Conservation (phyloP, 2,113 vertebrate genomes). For the Leiothrix lutea region DNA sequence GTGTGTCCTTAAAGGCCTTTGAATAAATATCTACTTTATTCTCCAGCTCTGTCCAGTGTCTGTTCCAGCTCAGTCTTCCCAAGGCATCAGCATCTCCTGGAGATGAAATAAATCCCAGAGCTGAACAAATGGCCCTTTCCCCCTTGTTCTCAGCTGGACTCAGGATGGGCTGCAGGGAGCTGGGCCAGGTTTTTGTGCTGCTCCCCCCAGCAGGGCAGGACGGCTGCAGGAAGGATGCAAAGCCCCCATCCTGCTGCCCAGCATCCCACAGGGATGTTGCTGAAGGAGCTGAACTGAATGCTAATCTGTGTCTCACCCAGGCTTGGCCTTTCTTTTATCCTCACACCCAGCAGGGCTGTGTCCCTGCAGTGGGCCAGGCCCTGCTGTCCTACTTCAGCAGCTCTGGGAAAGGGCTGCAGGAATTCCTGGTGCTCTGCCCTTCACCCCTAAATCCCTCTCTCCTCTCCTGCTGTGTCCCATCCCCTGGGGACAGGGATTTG, state of each 20-base stretch:
- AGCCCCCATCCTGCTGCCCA: not conserved
- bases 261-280: not conserved
- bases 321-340: not conserved
- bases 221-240: not conserved
- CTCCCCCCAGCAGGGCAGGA: not conserved
- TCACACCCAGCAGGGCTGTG: not conserved
- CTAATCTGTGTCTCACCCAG: not conserved
- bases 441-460: not conserved
- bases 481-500: rapidly evolving
- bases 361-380: not conserved
- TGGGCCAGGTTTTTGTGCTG: not conserved
- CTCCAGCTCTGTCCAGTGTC: not conserved
- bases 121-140: not conserved
- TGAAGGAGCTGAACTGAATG: not conserved
- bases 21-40: not conserved
- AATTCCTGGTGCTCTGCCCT: not conserved
- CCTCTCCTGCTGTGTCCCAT: not conserved
- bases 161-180: not conserved
- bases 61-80: not conserved
- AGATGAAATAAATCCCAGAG: not conserved
- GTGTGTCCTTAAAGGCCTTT: not conserved
- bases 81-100: not conserved
- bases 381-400: not conserved
- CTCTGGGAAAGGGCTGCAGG: not conserved
- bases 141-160: not conserved